phyloP scores from a whole-genome alignment of 1,140 invertebrate genomes.

The Ooceraea biroi region DNA sequence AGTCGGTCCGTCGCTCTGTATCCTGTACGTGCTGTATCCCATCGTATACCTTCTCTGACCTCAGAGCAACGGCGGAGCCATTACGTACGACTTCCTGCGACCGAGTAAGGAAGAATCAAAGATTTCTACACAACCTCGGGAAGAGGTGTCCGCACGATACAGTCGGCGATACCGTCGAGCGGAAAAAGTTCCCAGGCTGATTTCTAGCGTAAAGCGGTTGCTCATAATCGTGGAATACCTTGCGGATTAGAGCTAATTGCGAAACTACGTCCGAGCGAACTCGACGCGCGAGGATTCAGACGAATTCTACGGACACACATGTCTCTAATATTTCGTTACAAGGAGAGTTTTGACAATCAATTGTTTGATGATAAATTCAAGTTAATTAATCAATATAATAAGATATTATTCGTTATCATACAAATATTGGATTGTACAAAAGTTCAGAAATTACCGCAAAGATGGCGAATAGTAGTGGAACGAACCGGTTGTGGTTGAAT shows the following conservation, averaged over 20 bases:
- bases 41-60: constrained; percentile 68
- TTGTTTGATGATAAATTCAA: too few relatives aligned
- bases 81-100: constrained; percentile 79
- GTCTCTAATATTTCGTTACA: constrained; percentile 11
- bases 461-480: too few relatives aligned
- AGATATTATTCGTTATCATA: too few relatives aligned
- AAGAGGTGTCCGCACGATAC: constrained; percentile 56
- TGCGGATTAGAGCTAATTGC: constrained; percentile 53
- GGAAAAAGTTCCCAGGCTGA: constrained; percentile 43
- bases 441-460: too few relatives aligned
- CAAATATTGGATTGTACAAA: too few relatives aligned
- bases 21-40: constrained; percentile 10
- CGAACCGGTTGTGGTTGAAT: too few relatives aligned
- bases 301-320: constrained; percentile 32
- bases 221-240: constrained; percentile 20
- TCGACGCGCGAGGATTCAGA: constrained; percentile 31
- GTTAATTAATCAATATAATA: too few relatives aligned
- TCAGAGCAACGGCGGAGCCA: constrained; percentile 68
- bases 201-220: constrained; percentile 13
- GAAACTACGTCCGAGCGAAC: constrained; percentile 32
- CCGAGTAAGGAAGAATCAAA: constrained; percentile 69
- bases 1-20: not conserved
- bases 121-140: constrained; percentile 57
- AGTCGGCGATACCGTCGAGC: constrained; percentile 35
- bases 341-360: not conserved